Base-by-base conservation (phyloP, 2,797 vertebrate species). In the Eulemur rubriventer region DNA sequence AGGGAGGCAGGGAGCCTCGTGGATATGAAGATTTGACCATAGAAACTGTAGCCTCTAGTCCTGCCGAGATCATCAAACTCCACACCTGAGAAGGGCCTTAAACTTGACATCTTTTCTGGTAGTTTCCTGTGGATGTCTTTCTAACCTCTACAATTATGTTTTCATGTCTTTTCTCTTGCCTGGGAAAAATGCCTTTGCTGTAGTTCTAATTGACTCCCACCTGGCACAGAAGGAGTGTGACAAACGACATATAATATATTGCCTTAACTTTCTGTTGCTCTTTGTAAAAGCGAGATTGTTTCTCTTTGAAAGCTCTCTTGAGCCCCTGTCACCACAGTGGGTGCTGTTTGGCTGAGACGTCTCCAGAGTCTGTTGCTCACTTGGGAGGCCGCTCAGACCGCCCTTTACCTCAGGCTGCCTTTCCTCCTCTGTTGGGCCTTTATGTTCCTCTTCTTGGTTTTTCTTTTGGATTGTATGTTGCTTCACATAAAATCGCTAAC, bases 321-420 rank as follows among this genome's bases (percentile, higher is more conserved):
- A 86, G 70, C 57, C 57, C 65, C 80, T 30, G 28, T 33, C 52
- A 2, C 59, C 35, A 61, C 38, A n/a, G 22, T 63, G 70, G 83
- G 80, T 82, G 85, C 41, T 13, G 0, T 26, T 33, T 87, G 85
- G 14, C 43, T 55, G 52, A 38, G 67, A 41, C 22, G 18, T 26
- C n/a, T 46, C 63, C 35, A 4, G 94, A 5, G 8, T 96, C 24
- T 80, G 43, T 95, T 90, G 22, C 96, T 89, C 61, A 20, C 55
- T 89, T n/a, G 4, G 81, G 87, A 87, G 72, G 96, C 96, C 85
- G 22, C 81, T 83, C 88, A 26, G 59, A 82, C 84, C 33, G 0
- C 92, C 95, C 95, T 94, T 86, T 92, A 98, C 97, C 97, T 98
- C 97, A 87, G 98, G 97, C 98, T 97, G 95, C 96, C 2, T 63